phyloP scores from a whole-genome alignment of 2,113 vertebrate species.

The Tenrec ecaudatus region DNA sequence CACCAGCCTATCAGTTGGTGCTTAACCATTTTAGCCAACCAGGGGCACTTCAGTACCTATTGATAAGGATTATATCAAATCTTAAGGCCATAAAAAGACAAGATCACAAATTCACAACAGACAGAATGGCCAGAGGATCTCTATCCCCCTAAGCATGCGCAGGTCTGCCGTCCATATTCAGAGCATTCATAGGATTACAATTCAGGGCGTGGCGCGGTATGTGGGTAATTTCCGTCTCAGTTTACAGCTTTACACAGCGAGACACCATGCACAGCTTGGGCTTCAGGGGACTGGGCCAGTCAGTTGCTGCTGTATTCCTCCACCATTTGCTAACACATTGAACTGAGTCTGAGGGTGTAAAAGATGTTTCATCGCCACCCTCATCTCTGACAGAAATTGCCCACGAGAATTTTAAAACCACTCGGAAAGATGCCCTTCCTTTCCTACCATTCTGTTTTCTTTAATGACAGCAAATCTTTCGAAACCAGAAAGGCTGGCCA shows the following conservation, averaged over 20 bases:
- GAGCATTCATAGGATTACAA: background rate
- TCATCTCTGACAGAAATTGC: background rate
- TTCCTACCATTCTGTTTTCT: background rate
- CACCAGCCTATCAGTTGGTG: background rate
- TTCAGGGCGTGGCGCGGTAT: background rate
- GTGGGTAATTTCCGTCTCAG: too few species aligned
- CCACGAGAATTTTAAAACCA: background rate
- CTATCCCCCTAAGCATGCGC: background rate
- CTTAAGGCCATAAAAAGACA: background rate
- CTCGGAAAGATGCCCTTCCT: background rate
- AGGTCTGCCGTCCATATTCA: background rate
- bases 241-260: background rate
- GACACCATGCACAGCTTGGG: background rate
- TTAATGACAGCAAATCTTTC: background rate
- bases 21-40: background rate
- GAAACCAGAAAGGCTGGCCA: background rate
- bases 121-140: background rate
- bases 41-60: background rate
- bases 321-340: background rate
- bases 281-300: background rate
- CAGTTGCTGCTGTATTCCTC: background rate
- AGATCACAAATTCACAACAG: background rate
- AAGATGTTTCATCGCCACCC: background rate
- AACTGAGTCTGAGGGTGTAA: background rate
- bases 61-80: background rate